Evolutionary conservation across 2,113 vertebrate species (phyloP), one percentile per base, ranked within the genome.

Genomic region (Sciurus niger): DNA sequence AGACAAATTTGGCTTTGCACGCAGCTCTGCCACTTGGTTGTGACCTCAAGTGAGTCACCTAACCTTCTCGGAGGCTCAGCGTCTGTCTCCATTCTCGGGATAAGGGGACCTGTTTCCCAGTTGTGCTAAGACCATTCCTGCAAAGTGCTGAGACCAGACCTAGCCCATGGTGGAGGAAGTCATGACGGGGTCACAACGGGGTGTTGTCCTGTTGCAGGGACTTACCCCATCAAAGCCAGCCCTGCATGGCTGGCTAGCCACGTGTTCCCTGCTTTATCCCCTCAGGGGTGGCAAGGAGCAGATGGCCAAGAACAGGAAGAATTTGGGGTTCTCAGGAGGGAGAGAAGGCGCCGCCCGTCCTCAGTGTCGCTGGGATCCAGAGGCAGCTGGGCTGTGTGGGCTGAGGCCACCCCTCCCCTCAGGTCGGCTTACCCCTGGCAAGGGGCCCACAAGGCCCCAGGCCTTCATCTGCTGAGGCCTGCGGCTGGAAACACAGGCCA

Each of bases 391-490:
- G 48, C 76, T 55, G 77, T 68, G 48, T 0, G 0, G 84, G 60
- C 46, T 20, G 90, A 79, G 88, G 48, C 55, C 1, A 14, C 40
- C 63, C 37, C 65, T 53, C 86, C 55, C 14, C 82, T 43, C 79
- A 6, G 67, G 83, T 40, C 43, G 34, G 40, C 53, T n/a, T 32
- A 60, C 43, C 78, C 68, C 93, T 95, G 96, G 96, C 91, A 97
- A 84, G 58, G 63, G 92, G 94, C 93, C 73, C 7, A 83, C 34
- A 63, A 43, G 79, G 92, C 97, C 89, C 43, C 96, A 77, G 95
- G 97, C 95, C 58, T 84, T 91, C 96, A 94, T 93, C 96, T 96
- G 97, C 93, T 46, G 37, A 92, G 92, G 94, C 95, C 91, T 14
- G 68, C 24, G 96, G 96, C 93, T 89, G 89, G 48, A 74, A 89